Conservation (phyloP, 2,797 vertebrate genomes). For the Novumbra hubbsi region DNA sequence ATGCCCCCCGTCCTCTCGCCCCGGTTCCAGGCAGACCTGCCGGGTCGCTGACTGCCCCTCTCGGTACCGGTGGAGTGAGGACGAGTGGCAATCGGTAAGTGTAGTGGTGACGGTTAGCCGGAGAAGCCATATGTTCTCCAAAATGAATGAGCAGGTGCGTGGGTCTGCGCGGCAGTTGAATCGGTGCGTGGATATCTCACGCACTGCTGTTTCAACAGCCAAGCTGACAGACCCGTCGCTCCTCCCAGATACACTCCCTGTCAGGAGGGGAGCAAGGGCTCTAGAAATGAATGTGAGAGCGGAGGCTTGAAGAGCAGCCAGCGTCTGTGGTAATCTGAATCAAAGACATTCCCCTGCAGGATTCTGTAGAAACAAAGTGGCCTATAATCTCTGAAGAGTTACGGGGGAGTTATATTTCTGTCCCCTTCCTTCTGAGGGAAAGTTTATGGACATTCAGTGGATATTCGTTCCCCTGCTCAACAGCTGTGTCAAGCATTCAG, state of each 20-base stretch:
- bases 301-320: constrained; percentile 19
- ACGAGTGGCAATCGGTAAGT: constrained; percentile 86
- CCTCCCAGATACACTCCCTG: constrained; percentile 19
- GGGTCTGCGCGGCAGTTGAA: constrained; percentile 14
- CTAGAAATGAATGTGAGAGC: neutral
- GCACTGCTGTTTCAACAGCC: constrained; percentile 38
- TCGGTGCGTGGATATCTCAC: constrained; percentile 26
- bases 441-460: no score
- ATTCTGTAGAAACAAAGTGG: no score
- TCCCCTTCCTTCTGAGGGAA: no score
- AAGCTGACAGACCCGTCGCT: constrained; percentile 22
- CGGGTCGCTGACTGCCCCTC: constrained; percentile 72
- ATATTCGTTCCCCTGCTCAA: no score
- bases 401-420: no score
- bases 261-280: constrained; percentile 24
- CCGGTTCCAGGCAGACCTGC: constrained; percentile 74
- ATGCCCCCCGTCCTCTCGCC: constrained; percentile 62
- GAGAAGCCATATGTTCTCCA: constrained; percentile 24
- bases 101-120: constrained; percentile 8
- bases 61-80: constrained; percentile 81
- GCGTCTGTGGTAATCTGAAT: constrained; percentile 44
- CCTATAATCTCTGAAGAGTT: no score
- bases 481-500: no score
- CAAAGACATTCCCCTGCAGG: constrained; percentile 16
- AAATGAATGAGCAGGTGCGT: constrained; percentile 25